Percentiles rank a stretch among this genome's conserved stretches.
phyloP scores from a whole-genome alignment of 2,888 invertebrate species.

The Ormyrus labotus region DNA sequence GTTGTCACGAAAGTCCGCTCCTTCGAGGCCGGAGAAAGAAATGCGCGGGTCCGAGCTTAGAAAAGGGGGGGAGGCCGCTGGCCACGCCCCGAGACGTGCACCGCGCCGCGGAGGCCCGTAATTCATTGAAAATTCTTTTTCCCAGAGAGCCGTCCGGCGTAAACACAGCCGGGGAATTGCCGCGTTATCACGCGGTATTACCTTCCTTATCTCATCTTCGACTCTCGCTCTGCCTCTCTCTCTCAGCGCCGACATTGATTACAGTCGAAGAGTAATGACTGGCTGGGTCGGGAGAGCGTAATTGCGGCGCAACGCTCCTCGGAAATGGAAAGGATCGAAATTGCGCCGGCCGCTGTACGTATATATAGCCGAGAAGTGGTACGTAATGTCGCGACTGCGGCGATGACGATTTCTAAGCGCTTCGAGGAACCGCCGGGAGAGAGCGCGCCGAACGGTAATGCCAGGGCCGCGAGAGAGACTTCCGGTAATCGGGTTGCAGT shows the following conservation, averaged over 20 bases:
- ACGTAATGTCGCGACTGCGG: too few relatives aligned
- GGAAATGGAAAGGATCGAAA: conserved; percentile 53
- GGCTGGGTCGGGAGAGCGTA: conserved; percentile 37
- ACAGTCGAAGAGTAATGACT: conserved; percentile 50
- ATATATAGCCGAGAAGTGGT: neutral
- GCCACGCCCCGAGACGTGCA: conserved; percentile 10
- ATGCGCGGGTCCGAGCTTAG: neutral
- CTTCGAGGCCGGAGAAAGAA: neutral
- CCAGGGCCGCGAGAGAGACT: conserved; percentile 2
- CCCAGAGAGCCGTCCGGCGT: neutral
- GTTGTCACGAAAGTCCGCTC: conserved; percentile 32
- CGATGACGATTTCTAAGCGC: neutral
- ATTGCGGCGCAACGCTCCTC: conserved; percentile 45
- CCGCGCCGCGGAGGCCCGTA: conserved; percentile 35
- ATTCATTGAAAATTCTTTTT: conserved; percentile 46
- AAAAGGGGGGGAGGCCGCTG: neutral
- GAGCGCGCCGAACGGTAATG: neutral
- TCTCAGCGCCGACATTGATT: conserved; percentile 43
- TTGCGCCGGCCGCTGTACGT: conserved; percentile 28
- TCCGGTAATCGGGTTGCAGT: conserved; percentile 34
- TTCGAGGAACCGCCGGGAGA: neutral
- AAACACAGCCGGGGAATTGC: conserved; percentile 35
- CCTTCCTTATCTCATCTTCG: conserved; percentile 45
- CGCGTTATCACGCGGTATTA: conserved; percentile 42
- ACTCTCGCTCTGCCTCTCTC: neutral